These are phyloP conservation scores for Empidonax traillii DNA, from an alignment of 2,113 vertebrate genomes.

Conservation along the genomic window DNA sequence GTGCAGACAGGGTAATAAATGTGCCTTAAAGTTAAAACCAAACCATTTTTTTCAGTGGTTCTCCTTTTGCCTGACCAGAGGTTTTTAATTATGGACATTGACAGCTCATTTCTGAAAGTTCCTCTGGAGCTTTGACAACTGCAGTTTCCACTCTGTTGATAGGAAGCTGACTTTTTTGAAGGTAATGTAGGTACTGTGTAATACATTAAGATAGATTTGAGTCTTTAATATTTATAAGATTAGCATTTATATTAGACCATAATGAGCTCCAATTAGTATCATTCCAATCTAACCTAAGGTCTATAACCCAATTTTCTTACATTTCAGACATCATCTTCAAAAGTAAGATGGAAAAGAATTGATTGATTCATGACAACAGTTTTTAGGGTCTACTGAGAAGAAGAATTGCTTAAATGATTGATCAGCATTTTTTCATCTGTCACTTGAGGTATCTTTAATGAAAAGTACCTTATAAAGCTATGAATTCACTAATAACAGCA, in stretches of 20 bases:
- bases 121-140: slow-evolving; percentile 25
- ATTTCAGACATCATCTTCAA: slow-evolving; percentile 61
- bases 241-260: slow-evolving; percentile 72
- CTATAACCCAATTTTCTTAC: slow-evolving; percentile 68
- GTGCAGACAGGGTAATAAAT: neutral
- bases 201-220: slow-evolving; percentile 63
- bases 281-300: slow-evolving; percentile 62
- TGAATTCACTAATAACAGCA: neutral
- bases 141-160: slow-evolving; percentile 49
- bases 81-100: neutral
- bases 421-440: slow-evolving; percentile 66
- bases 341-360: slow-evolving; percentile 56
- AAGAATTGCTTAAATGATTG: slow-evolving; percentile 64
- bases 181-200: slow-evolving; percentile 49
- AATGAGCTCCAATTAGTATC: slow-evolving; percentile 71
- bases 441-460: slow-evolving; percentile 26
- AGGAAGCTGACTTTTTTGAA: slow-evolving; percentile 49
- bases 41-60: neutral
- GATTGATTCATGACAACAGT: slow-evolving; percentile 70
- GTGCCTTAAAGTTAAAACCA: neutral
- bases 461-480: slow-evolving; percentile 31
- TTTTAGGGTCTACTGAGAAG: slow-evolving; percentile 62
- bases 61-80: neutral
- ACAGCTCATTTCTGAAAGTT: neutral
- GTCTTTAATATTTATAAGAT: slow-evolving; percentile 72